phyloP scores from a whole-genome alignment of 2,888 invertebrate species.

The Oxyscelio sp. region DNA sequence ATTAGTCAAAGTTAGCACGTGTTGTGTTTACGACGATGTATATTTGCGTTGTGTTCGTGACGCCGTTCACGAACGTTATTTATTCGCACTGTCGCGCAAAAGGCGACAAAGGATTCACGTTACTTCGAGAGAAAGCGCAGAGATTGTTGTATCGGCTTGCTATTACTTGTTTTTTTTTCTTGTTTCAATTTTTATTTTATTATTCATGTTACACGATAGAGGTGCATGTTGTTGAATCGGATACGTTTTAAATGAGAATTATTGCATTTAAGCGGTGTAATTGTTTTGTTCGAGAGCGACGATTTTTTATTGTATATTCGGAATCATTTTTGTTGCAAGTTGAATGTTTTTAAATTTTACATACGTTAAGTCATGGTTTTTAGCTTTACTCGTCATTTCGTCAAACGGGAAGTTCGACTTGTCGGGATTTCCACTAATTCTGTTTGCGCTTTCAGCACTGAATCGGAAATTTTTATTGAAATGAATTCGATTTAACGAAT shows the following conservation, averaged over 20 bases:
- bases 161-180: conserved; percentile 18
- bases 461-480: no score
- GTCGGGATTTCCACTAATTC: conserved; percentile 27
- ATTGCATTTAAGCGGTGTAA: conserved; percentile 39
- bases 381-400: not conserved
- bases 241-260: conserved; percentile 9
- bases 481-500: no score
- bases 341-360: conserved; percentile 29
- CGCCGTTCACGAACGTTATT: conserved; percentile 26
- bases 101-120: conserved; percentile 19
- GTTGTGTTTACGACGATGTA: conserved; percentile 33
- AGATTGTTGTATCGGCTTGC: conserved; percentile 15
- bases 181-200: conserved; percentile 16
- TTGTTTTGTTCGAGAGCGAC: not conserved
- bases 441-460: no score
- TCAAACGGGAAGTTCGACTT: not conserved
- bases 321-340: not conserved
- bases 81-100: conserved; percentile 29
- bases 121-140: conserved; percentile 9
- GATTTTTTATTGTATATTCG: conserved; percentile 21
- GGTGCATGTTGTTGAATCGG: not conserved
- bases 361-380: conserved; percentile 11
- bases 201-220: conserved; percentile 5
- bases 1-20: conserved; percentile 22
- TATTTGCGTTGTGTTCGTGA: conserved; percentile 29